These are phyloP conservation scores for Coturnix japonica DNA, from an alignment of 2,113 vertebrate genomes.

Conservation along the genomic window DNA sequence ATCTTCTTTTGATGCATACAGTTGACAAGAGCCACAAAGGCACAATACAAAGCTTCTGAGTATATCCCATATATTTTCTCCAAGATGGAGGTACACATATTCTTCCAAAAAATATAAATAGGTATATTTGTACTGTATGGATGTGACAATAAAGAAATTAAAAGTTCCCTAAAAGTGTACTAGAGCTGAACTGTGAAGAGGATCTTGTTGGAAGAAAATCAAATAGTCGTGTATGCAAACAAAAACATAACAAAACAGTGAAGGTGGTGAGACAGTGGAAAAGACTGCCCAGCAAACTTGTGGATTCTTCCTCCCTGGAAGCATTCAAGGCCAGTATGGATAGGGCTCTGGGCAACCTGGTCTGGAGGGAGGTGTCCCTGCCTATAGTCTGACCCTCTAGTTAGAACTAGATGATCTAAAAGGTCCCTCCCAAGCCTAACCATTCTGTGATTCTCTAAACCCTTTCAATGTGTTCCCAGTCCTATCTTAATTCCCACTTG, in stretches of 20 bases:
- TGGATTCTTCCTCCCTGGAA: no score
- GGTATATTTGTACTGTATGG: slow-evolving; percentile 34
- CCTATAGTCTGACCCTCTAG: no score
- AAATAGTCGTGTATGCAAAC: neutral
- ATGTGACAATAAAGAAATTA: slow-evolving; percentile 33
- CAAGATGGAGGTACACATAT: slow-evolving; percentile 26
- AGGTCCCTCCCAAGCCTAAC: no score
- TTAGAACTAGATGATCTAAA: no score
- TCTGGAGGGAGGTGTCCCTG: no score
- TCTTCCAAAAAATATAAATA: slow-evolving; percentile 34
- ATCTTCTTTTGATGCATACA: slow-evolving; percentile 77
- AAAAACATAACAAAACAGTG: neutral
- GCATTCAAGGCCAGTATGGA: no score
- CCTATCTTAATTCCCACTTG: neutral
- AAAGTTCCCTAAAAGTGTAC: neutral
- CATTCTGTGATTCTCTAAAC: no score
- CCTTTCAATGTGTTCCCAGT: neutral
- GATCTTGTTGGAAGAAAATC: neutral
- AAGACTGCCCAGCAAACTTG: no score
- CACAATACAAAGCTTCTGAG: slow-evolving; percentile 73
- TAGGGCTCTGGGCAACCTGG: no score
- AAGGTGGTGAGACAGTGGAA: no score
- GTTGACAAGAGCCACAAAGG: slow-evolving; percentile 75
- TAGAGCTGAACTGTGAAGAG: neutral
- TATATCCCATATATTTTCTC: slow-evolving; percentile 43